Evolutionary conservation across 2,888 invertebrate species (phyloP).

Genomic region (Pimpla rufipes): DNA sequence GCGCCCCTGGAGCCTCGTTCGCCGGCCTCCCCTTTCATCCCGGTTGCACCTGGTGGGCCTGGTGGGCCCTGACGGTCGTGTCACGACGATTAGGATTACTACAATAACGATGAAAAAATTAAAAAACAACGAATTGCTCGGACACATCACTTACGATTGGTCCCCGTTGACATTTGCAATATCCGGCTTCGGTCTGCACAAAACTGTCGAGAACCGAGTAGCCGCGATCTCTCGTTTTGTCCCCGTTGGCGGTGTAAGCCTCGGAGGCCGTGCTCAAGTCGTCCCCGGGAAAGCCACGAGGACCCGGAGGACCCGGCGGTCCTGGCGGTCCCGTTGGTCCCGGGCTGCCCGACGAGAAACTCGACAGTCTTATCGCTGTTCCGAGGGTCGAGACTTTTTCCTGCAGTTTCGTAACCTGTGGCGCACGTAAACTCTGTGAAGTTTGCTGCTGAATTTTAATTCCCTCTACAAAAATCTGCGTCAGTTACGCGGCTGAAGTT

Average conservation of each 20-base stretch:
- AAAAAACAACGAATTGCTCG: background rate
- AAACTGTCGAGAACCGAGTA: slow-evolving; percentile 88
- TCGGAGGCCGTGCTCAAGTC: slow-evolving; percentile 45
- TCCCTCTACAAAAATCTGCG: no score
- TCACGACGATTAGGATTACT: background rate
- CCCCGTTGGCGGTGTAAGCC: slow-evolving; percentile 43
- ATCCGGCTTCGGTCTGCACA: slow-evolving; percentile 87
- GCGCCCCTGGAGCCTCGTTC: slow-evolving; percentile 87
- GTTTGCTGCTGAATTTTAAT: no score
- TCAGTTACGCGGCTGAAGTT: no score
- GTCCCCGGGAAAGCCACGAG: slow-evolving; percentile 79
- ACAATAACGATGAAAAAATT: background rate
- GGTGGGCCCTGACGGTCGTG: slow-evolving; percentile 86
- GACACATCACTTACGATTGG: slow-evolving; percentile 86
- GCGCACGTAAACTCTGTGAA: background rate
- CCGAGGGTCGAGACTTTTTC: slow-evolving; percentile 86
- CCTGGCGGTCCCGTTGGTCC: slow-evolving; percentile 86
- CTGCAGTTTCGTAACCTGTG: slow-evolving; percentile 64
- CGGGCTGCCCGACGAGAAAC: slow-evolving; percentile 86
- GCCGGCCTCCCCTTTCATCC: slow-evolving; percentile 88
- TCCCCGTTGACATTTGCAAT: slow-evolving; percentile 89
- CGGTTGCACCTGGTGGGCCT: slow-evolving; percentile 88
- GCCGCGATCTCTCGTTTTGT: slow-evolving; percentile 84
- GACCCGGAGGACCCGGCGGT: slow-evolving; percentile 85
- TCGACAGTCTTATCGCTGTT: slow-evolving; percentile 86